phyloP scores from a whole-genome alignment of 1,140 invertebrate species.

The Drosophila erecta region DNA sequence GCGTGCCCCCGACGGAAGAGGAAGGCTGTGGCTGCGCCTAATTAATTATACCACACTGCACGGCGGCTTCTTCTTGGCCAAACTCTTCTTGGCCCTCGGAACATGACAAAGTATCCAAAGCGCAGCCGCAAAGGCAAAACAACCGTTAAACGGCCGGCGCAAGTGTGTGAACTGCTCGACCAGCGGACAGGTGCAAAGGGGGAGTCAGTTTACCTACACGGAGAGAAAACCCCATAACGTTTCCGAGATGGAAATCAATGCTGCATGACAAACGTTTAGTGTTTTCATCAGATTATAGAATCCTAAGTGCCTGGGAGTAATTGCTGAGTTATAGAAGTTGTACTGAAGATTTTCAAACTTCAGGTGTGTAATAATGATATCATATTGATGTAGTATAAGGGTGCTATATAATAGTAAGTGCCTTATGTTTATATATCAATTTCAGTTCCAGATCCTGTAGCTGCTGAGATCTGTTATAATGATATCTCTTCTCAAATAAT shows the following conservation, averaged over 20 bases:
- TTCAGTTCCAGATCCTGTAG: not conserved
- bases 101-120: conserved; percentile 45
- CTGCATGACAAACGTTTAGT: too few relatives aligned
- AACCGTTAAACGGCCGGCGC: conserved; percentile 39
- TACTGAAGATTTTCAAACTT: too few relatives aligned
- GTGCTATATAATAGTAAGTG: too few relatives aligned
- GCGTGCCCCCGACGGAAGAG: conserved; percentile 38
- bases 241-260: too few relatives aligned
- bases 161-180: conserved; percentile 39
- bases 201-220: conserved; percentile 4
- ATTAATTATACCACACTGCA: conserved; percentile 50
- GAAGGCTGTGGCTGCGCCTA: conserved; percentile 30
- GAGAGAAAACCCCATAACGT: not conserved
- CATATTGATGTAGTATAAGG: too few relatives aligned
- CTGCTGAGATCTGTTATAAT: not conserved
- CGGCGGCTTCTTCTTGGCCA: not conserved
- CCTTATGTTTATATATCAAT: too few relatives aligned
- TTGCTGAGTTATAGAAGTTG: too few relatives aligned
- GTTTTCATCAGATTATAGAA: too few relatives aligned
- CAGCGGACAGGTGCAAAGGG: not conserved
- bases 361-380: too few relatives aligned
- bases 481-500: not conserved
- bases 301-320: too few relatives aligned
- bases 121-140: conserved; percentile 47
- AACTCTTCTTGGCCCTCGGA: conserved; percentile 22